Base-by-base conservation (phyloP, 2,797 vertebrate species). In the Malacoctenus gilli region DNA sequence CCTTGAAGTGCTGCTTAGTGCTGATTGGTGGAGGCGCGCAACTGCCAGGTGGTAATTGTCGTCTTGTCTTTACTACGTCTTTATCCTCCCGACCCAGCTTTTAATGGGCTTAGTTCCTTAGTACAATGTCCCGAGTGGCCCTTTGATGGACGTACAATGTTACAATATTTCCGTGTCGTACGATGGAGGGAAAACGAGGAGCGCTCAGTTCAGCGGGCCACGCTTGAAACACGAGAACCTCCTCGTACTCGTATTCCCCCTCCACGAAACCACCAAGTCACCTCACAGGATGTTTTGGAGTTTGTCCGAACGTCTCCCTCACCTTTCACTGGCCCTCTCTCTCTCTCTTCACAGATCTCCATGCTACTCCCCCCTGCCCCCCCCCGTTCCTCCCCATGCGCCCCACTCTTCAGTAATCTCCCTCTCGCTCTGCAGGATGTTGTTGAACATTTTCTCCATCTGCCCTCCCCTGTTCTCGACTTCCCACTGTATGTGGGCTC, bases 361-460 rank as follows among this genome's bases (percentile, higher is more conserved):
- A 49, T 28, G 2, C 18, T 37, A 14, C 8, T 12, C 2, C 13
- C 14, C 14, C 25, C n/a, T n/a, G n/a, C n/a, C n/a, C 35, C 57
- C 34, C 55, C n/a, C 31, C 19, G 10, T 58, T 35, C 43, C 47
- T 62, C 21, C 18, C 21, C 11, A 15, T 28, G 34, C 55, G 43
- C 23, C 47, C 25, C 49, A 20, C 21, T 34, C 25, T 57, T 38
- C 20, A 18, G 41, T 62, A 31, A 65, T 78, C 44, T 63, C 68
- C 50, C 52, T 55, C 54, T 72, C 68, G 81, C 47, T 83, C 48
- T 64, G 88, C 80, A 79, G 79, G 80, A 85, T 81, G 80, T 82
- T 84, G 64, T 75, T 68, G 54, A 81, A 72, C 80, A 67, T 74
- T 75, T 79, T 80, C 72, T 82, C 50, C 82, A 72, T 54, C 43